phyloP scores from a whole-genome alignment of 2,113 vertebrate genomes.

The Siphamia tubifer region DNA sequence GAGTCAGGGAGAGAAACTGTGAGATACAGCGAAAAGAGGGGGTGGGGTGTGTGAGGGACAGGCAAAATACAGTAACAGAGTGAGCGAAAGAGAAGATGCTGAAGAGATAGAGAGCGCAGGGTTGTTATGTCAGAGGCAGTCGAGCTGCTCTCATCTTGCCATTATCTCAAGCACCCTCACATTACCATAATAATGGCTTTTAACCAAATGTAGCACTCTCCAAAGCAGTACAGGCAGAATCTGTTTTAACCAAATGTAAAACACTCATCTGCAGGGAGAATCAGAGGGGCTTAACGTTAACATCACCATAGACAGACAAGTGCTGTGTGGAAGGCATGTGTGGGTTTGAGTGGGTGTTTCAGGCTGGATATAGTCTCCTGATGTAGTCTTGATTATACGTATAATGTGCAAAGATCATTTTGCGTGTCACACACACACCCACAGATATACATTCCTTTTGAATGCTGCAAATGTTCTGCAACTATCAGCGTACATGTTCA shows the following conservation, averaged over 20 bases:
- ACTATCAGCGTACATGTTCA: background rate
- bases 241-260: conserved; percentile 77
- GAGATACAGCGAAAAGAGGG: conserved; percentile 20
- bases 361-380: conserved; percentile 50
- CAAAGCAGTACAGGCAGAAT: conserved; percentile 70
- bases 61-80: conserved; percentile 36
- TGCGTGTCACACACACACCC: conserved; percentile 29
- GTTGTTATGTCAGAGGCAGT: conserved; percentile 79
- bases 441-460: conserved; percentile 8
- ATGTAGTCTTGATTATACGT: conserved; percentile 56
- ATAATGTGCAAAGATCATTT: conserved; percentile 54
- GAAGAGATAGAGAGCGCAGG: conserved; percentile 71
- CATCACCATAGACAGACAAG: conserved; percentile 53
- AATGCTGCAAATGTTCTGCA: background rate
- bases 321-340: conserved; percentile 56
- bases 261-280: conserved; percentile 67
- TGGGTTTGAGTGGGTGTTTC: conserved; percentile 72
- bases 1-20: conserved; percentile 53
- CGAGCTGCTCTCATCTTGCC: conserved; percentile 80
- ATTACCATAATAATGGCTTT: conserved; percentile 84
- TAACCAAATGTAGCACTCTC: conserved; percentile 81
- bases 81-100: conserved; percentile 56
- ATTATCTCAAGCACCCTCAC: conserved; percentile 81
- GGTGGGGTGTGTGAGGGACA: background rate
- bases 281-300: conserved; percentile 66